These are phyloP conservation scores for Hoplodrina ambigua DNA, from an alignment of 2,888 invertebrate genomes.

Conservation along the genomic window DNA sequence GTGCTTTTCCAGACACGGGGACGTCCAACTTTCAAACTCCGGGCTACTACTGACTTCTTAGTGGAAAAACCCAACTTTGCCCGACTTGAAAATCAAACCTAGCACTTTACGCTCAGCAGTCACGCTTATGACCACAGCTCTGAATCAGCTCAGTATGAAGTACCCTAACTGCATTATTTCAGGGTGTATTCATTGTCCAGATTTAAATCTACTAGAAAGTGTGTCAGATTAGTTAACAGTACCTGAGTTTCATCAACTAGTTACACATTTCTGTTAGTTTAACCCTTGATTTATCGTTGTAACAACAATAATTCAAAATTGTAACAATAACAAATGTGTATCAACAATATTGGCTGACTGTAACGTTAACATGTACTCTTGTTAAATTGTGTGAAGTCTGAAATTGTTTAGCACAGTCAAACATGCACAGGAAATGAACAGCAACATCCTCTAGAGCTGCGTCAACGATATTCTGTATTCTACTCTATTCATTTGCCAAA, in stretches of 20 bases:
- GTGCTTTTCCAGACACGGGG: no score
- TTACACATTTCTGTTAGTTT: conserved; percentile 26
- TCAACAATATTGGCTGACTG: conserved; percentile 12
- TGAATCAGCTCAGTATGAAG: background rate
- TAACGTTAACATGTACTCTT: conserved; percentile 28
- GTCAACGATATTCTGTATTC: conserved; percentile 10
- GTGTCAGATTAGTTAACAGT: conserved; percentile 24
- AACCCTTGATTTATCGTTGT: conserved; percentile 38
- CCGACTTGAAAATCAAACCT: no score
- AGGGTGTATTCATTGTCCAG: conserved; percentile 17
- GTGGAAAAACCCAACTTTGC: no score
- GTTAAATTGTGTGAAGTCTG: conserved; percentile 16
- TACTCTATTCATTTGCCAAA: background rate
- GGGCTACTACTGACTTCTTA: no score
- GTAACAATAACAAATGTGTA: conserved; percentile 44
- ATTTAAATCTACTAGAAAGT: conserved; percentile 36
- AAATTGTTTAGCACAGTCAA: conserved; percentile 29
- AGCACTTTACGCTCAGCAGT: no score
- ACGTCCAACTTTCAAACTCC: no score
- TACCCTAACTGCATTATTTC: background rate
- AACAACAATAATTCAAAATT: conserved; percentile 47
- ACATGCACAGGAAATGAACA: conserved; percentile 8
- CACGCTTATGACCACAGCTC: no score
- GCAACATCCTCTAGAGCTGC: conserved; percentile 25
- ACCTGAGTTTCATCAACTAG: conserved; percentile 23